Evolutionary conservation across 2,113 vertebrate genomes (phyloP).

Genomic region (Odontesthes bonariensis): DNA sequence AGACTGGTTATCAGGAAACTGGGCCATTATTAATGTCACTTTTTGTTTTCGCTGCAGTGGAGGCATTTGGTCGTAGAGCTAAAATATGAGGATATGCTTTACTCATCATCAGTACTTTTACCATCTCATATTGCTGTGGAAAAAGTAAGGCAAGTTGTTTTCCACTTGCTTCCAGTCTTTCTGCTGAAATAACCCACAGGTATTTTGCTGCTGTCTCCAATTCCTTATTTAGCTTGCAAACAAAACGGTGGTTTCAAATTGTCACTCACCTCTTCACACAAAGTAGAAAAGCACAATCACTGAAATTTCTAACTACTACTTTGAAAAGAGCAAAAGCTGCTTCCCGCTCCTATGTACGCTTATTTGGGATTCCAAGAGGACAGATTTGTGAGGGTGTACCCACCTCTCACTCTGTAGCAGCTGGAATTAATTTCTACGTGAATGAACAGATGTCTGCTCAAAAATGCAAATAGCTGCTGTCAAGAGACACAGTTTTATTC

Average conservation of each 20-base stretch:
- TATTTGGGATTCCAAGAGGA: background rate
- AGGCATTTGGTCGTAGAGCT: background rate
- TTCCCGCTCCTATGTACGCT: background rate
- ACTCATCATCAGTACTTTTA: background rate
- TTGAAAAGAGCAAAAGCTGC: background rate
- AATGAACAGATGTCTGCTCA: background rate
- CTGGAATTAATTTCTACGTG: background rate
- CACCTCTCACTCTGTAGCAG: too few species aligned
- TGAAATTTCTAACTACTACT: background rate
- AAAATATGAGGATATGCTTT: background rate
- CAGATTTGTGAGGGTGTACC: background rate
- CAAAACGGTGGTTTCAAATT: background rate
- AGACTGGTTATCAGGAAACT: constrained; percentile 21
- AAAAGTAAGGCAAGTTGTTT: background rate
- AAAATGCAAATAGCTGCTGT: background rate
- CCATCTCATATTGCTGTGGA: background rate
- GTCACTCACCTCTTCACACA: background rate
- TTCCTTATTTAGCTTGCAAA: background rate
- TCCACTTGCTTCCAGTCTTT: too few species aligned
- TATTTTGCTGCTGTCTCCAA: background rate
- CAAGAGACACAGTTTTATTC: background rate
- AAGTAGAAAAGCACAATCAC: background rate
- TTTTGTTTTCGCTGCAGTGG: constrained; percentile 1
- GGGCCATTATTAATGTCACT: constrained; percentile 11
- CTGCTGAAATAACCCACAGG: background rate